Conservation (phyloP, 2,888 invertebrate species). For the Calameuta filiformis region DNA sequence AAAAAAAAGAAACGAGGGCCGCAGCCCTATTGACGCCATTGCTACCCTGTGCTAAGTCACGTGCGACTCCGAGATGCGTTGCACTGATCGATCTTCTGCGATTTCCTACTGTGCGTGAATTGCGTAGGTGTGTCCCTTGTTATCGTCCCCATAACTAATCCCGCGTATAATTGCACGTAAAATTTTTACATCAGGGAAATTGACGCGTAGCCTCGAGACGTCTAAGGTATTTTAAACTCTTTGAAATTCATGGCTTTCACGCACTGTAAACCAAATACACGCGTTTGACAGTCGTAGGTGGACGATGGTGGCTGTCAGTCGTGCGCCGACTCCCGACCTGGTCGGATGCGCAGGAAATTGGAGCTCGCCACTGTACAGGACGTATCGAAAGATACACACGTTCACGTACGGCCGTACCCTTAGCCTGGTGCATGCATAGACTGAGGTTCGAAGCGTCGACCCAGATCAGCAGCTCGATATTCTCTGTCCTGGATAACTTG, state of each 20-base stretch:
- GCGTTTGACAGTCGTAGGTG: not conserved
- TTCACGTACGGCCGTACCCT: not conserved
- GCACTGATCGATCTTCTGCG: conserved; percentile 42
- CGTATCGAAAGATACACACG: not conserved
- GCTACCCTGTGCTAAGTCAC: conserved; percentile 41
- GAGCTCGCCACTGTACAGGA: not conserved
- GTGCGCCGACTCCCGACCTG: not conserved
- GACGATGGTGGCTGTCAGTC: not conserved
- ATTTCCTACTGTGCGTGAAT: not conserved
- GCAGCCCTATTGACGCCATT: conserved; percentile 31
- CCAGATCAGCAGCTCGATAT: conserved; percentile 60
- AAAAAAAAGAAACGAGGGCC: conserved; percentile 25
- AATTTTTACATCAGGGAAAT: not conserved
- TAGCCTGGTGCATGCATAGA: not conserved
- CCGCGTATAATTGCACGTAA: not conserved
- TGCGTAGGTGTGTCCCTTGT: not conserved
- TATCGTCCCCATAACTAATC: not conserved
- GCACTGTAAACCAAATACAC: not conserved
- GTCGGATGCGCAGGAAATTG: not conserved
- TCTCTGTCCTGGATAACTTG: conserved; percentile 56
- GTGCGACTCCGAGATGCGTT: conserved; percentile 41
- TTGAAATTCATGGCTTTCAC: not conserved
- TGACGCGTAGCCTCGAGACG: not conserved
- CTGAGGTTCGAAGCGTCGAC: conserved; percentile 47
- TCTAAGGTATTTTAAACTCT: not conserved